Evolutionary conservation across 2,797 vertebrate species (phyloP), one percentile per base, ranked within the genome.

Genomic region (Jordanella pulchra): DNA sequence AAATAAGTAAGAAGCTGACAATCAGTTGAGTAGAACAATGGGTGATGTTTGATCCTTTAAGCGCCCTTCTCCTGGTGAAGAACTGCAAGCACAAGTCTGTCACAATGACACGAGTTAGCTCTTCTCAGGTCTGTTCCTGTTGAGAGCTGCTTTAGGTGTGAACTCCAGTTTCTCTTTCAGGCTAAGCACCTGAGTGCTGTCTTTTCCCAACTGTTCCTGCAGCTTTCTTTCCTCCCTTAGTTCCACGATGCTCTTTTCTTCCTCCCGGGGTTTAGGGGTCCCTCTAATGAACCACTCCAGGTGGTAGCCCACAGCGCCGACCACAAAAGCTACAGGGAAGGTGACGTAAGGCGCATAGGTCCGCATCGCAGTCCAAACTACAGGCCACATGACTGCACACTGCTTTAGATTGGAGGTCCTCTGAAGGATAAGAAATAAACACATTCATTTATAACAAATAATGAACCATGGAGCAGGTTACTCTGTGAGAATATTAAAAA

Each of bases 131-230:
- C 97, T 92, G 93, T 99, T 99, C 90, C 97, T 95, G 89, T 99
- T 96, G 68, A 99, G 93, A 72, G 95, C 98, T 0, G 98, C 98
- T 91, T 92, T 95, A 0, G 98, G 98, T 18, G 96, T 93, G 73
- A 99, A 99, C 89, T 99, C 98, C 69, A 97, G 88, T 87, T 93
- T 97, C 72, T 99, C 97, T 86, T 99, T 99, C 27, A 99, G 94
- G 91, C 98, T 99, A 63, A 96, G 93, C 85, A 99, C 96, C 89
- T 98, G 92, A 14, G 97, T 98, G 84, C 95, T 85, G 90, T 98
- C 97, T 83, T 92, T 91, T 28, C 95, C 97, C 0, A 80, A 88
- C 72, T 96, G 95, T 73, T 99, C 98, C 85, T 95, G 93, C 84
- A 99, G 94, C 83, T 95, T 96, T 25, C 98, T 94, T 21, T 99